Evolutionary conservation across 2,113 vertebrate genomes (phyloP), one percentile per base, ranked within the genome.

Genomic region (Ascaphus truei): DNA sequence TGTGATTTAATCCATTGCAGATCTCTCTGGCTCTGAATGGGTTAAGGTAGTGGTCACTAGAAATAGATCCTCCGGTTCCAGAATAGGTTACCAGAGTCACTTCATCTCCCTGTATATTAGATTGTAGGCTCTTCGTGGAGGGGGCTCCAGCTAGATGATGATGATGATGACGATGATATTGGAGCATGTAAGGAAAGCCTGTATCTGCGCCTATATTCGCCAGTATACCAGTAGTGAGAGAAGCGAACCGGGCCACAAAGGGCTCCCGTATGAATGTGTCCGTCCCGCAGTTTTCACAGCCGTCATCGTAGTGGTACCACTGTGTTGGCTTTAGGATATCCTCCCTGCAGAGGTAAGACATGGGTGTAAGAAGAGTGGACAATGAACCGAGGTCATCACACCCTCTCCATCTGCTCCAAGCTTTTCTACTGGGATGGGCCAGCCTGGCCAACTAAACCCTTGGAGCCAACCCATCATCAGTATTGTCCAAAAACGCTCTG

Each of bases 271-370:
- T 65, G 33, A 75, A 75, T 6, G 58, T 51, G 30, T 75, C 74
- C 5, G 74, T 73, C 11, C 74, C 74, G 12, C 74, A 75, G 25
- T 72, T 48, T 50, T 75, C 74, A 22, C 74, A 75, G 25, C 71
- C 74, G 18, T 75, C 74, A n/a, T 75, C 74, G n/a, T 36, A 75
- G 51, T 75, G 74, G 30, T 72, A 75, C 73, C 73, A 74, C 9
- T 41, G 43, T 12, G 55, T 41, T 5, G 73, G 73, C 33, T 74
- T 69, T 30, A 71, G 52, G 16, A 74, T 69, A 34, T 74, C 61
- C 36, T 71, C 73, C n/a, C 73, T 74, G 52, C 9, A 18, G 22
- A 64, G 33, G 15, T 11, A 29, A 34, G 30, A 45, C 27, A 12
- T 27, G 15, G 39, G 5, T n/a, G 13, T 16, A n/a, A n/a, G n/a